Conservation (phyloP, 2,113 vertebrate genomes). For the Lamprologus lemairii region DNA sequence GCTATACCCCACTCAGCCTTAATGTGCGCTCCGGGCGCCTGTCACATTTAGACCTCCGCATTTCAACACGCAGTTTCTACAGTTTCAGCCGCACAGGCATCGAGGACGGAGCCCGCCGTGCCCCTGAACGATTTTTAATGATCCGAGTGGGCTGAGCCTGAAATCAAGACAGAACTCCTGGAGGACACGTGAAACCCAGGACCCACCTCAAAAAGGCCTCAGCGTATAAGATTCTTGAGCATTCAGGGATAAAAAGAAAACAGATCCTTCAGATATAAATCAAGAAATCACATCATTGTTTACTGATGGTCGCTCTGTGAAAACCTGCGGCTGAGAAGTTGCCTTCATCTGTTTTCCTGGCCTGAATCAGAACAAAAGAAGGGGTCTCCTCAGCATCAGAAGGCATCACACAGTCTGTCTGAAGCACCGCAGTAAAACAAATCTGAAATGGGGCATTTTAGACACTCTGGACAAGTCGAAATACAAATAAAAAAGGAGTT, state of each 20-base stretch:
- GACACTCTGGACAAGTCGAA: background rate
- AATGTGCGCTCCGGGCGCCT: slow-evolving; percentile 57
- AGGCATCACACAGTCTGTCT: background rate
- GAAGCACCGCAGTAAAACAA: background rate
- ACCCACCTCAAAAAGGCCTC: slow-evolving; percentile 47
- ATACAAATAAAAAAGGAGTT: background rate
- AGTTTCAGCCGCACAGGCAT: slow-evolving; percentile 70
- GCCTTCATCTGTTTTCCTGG: background rate
- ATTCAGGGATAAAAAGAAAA: slow-evolving; percentile 19
- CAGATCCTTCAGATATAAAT: slow-evolving; percentile 29
- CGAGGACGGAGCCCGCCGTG: slow-evolving; percentile 41
- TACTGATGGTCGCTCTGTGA: background rate
- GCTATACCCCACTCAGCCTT: slow-evolving; percentile 48
- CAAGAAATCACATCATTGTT: slow-evolving; percentile 13
- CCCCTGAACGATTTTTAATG: slow-evolving; percentile 73
- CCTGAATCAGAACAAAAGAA: background rate
- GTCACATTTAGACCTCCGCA: slow-evolving; percentile 72
- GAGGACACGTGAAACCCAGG: slow-evolving; percentile 55
- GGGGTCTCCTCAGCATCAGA: background rate
- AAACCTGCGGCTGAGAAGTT: background rate
- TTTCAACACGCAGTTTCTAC: slow-evolving; percentile 74
- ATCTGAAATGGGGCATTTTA: background rate
- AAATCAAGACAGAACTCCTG: slow-evolving; percentile 58
- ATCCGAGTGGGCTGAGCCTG: slow-evolving; percentile 59
- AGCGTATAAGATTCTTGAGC: background rate